A percentile compares a stretch with the other conserved stretches of the same genome.
phyloP scores from a whole-genome alignment of 1,140 invertebrate species.

The Drosophila nikananu region DNA sequence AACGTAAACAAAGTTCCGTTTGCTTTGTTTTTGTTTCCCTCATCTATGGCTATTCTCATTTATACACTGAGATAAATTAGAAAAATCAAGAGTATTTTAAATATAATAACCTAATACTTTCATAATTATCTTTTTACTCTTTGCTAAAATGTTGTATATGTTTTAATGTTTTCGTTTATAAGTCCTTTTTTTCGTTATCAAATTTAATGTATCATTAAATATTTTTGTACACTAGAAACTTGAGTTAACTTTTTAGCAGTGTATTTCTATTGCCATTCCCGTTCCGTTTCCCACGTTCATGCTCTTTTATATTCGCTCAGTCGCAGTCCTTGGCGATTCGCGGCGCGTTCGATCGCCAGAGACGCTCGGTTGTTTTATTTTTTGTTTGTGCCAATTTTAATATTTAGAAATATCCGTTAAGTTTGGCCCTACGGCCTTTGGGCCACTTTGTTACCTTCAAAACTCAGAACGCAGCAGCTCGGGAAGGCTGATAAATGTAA shows the following conservation, averaged over 20 bases:
- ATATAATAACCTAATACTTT: too few species aligned
- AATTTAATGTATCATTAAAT: background rate
- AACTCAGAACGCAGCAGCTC: background rate
- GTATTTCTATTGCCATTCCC: slow-evolving; percentile 31
- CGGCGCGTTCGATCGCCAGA: slow-evolving; percentile 56
- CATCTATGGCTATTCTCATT: slow-evolving; percentile 26
- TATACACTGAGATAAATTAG: background rate
- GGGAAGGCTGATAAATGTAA: slow-evolving; percentile 21
- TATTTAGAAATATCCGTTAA: slow-evolving; percentile 21
- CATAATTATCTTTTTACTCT: background rate
- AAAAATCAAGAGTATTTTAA: background rate
- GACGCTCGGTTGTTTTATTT: slow-evolving; percentile 38
- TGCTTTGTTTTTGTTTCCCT: slow-evolving; percentile 5
- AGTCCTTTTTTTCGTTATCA: too few species aligned
- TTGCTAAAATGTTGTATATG: background rate
- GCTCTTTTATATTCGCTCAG: slow-evolving; percentile 53
- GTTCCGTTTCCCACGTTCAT: slow-evolving; percentile 32
- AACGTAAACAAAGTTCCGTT: slow-evolving; percentile 49
- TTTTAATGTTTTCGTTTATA: too few species aligned
- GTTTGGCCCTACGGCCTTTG: slow-evolving; percentile 7
- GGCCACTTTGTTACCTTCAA: slow-evolving; percentile 3
- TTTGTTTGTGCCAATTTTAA: slow-evolving; percentile 49
- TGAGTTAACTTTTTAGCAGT: background rate
- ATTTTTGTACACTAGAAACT: background rate
- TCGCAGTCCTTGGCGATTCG: slow-evolving; percentile 57